Evolutionary conservation across 2,888 invertebrate species (phyloP), one percentile per base, ranked within the genome.

Genomic region (Harpagoxenus sublaevis): DNA sequence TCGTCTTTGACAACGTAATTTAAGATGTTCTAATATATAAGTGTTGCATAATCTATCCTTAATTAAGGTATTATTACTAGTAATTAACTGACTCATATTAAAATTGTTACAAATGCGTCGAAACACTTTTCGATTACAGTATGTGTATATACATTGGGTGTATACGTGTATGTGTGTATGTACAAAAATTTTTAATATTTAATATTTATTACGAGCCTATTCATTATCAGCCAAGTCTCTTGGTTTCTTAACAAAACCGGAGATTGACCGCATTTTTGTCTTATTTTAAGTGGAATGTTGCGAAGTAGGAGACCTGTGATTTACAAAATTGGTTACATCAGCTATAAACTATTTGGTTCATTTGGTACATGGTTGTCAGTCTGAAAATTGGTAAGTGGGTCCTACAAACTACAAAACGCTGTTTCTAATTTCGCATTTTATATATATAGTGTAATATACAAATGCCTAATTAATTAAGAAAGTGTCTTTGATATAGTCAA

Each of bases 261-360:
- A 71, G 66, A 83, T 83, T 51, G 62, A 10, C 45, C 63, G 31
- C 39, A 23, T 55, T 39, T 75, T 83, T 45, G 35, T 55, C 39
- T 81, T 84, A 86, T 77, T 62, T 84, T 68, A 71, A 57, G n/a
- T 68, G 51, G 53, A 83, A 77, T 84, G 68, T 84, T 84, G 35
- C 42, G 68, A 87, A 84, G 39, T 77, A 81, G 79, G 66, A 86
- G 78, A 63, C 63, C 45, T 57, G 74, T 51, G 35, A 84, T 88
- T 86, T 83, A 89, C 57, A 87, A 89, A 89, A 87, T 68, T 79
- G 77, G 60, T 81, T 73, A 62, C 57, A 55, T 65, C 55, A 23
- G 45, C 66, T 86, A 86, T 42, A 8, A 79, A 39, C 66, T 63
- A 85, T 82, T 55, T 88, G 87, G 89, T 73, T 89, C 89, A 51